Evolutionary conservation across 2,797 vertebrate genomes (phyloP).

Genomic region (Fistularia tabacaria): DNA sequence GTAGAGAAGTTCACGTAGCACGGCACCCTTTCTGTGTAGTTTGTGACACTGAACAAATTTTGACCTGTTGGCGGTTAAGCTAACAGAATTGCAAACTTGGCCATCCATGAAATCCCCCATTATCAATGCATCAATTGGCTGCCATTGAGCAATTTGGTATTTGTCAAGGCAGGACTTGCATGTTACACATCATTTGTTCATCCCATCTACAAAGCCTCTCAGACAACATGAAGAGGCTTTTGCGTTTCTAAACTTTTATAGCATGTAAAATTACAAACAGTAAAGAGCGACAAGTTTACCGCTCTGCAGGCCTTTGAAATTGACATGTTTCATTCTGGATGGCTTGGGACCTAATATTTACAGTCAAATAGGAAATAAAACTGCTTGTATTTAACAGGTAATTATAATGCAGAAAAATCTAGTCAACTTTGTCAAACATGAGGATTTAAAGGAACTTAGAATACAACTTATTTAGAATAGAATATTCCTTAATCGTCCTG

Average conservation of each 20-base stretch:
- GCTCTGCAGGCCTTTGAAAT: too few species aligned
- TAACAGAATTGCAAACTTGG: conserved; percentile 18
- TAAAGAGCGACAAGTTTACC: background rate
- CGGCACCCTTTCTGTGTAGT: background rate
- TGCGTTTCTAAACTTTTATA: conserved; percentile 36
- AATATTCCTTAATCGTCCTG: too few species aligned
- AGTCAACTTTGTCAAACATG: too few species aligned
- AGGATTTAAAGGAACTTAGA: too few species aligned
- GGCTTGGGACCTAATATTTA: too few species aligned
- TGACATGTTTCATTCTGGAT: background rate
- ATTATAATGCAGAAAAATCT: too few species aligned
- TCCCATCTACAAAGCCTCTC: conserved; percentile 43
- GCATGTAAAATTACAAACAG: conserved; percentile 37
- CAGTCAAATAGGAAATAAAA: too few species aligned
- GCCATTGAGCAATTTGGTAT: conserved; percentile 15
- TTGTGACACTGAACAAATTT: conserved; percentile 6
- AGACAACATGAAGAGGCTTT: conserved; percentile 35
- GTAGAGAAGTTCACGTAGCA: too few species aligned
- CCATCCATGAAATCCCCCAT: conserved; percentile 24
- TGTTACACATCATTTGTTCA: conserved; percentile 35
- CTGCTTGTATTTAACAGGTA: too few species aligned
- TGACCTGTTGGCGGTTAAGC: conserved; percentile 19
- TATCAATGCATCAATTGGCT: conserved; percentile 12
- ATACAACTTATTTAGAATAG: too few species aligned
- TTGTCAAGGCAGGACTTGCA: conserved; percentile 23